Percentiles rank a stretch among this genome's conserved stretches.
Conservation (phyloP, 2,797 vertebrate species). For the Halcyon smyrnensis region DNA sequence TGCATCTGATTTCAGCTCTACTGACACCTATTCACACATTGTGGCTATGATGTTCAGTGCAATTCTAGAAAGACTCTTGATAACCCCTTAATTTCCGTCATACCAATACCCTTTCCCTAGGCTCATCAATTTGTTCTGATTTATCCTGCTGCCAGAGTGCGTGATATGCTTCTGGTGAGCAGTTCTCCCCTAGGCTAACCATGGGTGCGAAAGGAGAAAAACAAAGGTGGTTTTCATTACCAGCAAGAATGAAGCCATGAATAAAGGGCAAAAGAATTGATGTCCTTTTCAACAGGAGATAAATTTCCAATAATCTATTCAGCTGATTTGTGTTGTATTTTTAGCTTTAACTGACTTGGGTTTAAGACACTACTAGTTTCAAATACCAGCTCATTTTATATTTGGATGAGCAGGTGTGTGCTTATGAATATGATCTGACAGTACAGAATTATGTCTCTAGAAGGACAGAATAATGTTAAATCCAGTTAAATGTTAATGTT, state of each 20-base stretch:
- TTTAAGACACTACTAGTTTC: background rate
- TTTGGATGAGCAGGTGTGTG: background rate
- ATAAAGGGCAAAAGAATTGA: background rate
- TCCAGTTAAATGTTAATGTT: too few relatives aligned
- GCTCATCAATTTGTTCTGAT: background rate
- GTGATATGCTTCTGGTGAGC: background rate
- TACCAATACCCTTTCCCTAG: background rate
- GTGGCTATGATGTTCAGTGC: background rate
- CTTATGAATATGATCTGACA: background rate
- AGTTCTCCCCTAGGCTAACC: background rate
- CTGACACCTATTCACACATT: background rate
- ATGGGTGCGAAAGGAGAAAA: background rate
- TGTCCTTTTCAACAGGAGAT: background rate
- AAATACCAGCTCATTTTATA: background rate
- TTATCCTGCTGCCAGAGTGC: background rate
- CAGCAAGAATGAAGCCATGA: background rate
- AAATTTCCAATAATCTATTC: background rate
- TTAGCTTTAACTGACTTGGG: background rate
- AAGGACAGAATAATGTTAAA: background rate
- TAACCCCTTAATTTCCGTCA: background rate
- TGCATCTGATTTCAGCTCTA: background rate
- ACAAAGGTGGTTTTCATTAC: background rate
- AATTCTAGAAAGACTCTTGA: background rate
- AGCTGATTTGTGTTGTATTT: background rate
- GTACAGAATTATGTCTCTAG: background rate